A percentile compares a stretch with the other conserved stretches of the same genome.
Conservation (phyloP, 1,140 invertebrate species). For the Maniola jurtina region DNA sequence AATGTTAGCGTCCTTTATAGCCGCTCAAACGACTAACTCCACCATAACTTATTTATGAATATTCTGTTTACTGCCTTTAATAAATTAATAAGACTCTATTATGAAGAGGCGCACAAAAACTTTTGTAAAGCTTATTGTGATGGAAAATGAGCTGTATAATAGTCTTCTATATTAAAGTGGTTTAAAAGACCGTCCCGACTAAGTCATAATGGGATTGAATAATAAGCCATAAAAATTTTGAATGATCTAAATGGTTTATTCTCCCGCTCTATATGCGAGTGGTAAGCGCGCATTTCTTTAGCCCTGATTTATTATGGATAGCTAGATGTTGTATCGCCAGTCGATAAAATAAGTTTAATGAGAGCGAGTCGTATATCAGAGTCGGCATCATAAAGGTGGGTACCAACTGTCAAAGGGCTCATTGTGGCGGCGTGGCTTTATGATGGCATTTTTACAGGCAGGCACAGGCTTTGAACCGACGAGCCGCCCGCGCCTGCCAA, state of each 20-base stretch:
- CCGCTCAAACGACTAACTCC: slow-evolving; percentile 16
- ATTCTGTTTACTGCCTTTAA: slow-evolving; percentile 51
- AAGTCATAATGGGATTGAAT: slow-evolving; percentile 71
- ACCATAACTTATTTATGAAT: slow-evolving; percentile 28
- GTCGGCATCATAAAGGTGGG: slow-evolving; percentile 74
- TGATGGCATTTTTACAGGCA: slow-evolving; percentile 76
- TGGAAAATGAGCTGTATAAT: slow-evolving; percentile 71
- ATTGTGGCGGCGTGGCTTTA: slow-evolving; percentile 68
- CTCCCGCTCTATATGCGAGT: slow-evolving; percentile 56
- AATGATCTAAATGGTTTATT: slow-evolving; percentile 68
- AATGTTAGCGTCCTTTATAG: neutral
- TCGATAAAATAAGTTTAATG: slow-evolving; percentile 76
- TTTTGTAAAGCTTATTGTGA: slow-evolving; percentile 62
- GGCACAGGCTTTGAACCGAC: slow-evolving; percentile 68
- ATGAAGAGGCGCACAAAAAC: slow-evolving; percentile 55
- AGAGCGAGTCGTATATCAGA: slow-evolving; percentile 67
- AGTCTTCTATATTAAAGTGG: slow-evolving; percentile 63
- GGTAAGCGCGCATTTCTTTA: slow-evolving; percentile 50
- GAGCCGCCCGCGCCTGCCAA: slow-evolving; percentile 71
- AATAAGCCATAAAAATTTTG: slow-evolving; percentile 72
- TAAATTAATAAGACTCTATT: slow-evolving; percentile 65
- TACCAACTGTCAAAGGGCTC: slow-evolving; percentile 73
- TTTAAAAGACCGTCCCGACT: slow-evolving; percentile 66
- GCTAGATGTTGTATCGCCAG: slow-evolving; percentile 62
- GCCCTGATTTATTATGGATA: slow-evolving; percentile 54